Evolutionary conservation across 2,888 invertebrate species (phyloP), one percentile per base, ranked within the genome.

Genomic region (Bimastos eiseni): DNA sequence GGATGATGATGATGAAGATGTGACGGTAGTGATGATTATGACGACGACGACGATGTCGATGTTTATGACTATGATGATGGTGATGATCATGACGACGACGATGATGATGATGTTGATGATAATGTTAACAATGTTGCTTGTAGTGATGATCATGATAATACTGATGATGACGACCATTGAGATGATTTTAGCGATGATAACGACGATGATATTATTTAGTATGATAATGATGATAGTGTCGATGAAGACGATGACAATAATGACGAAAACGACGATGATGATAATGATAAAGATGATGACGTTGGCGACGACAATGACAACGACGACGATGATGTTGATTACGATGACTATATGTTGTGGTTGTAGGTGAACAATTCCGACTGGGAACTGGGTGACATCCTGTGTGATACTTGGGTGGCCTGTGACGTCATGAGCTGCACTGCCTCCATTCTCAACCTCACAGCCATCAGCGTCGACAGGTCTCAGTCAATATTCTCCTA

Each of bases 381-480:
- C 5, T 70, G 70, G 70, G 70, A 11, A 3, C n/a, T 70, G 30
- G 70, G 70, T 8, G 70, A 70, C 70, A n/a, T n/a, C 70, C 70
- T 70, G 70, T 70, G 70, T n/a, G 70, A 70, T n/a, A 70, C 70
- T 30, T 70, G 70, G 70, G 70, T 70, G n/a, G 70, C 70, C 30
- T 70, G 70, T 70, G 70, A 70, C 70, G 70, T 70, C 70, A 70
- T 70, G 70, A 70, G 70, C 70, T 70, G 70, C n/a, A 70, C 70
- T 6, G 70, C 70, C 30, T 70, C 70, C n/a, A 70, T 70, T 11
- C 70, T 70, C 70, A 70, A 70, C 70, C 70, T 70, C 30, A 70
- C 70, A 8, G 70, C 70, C 70, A 70, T 70, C 70, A 70, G 70
- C 70, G 70, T 70, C 70, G 70, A 70, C 70, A 70, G 70, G 70